Evolutionary conservation across 2,888 invertebrate species (phyloP).

Genomic region (Polydrusus pterygomalis): DNA sequence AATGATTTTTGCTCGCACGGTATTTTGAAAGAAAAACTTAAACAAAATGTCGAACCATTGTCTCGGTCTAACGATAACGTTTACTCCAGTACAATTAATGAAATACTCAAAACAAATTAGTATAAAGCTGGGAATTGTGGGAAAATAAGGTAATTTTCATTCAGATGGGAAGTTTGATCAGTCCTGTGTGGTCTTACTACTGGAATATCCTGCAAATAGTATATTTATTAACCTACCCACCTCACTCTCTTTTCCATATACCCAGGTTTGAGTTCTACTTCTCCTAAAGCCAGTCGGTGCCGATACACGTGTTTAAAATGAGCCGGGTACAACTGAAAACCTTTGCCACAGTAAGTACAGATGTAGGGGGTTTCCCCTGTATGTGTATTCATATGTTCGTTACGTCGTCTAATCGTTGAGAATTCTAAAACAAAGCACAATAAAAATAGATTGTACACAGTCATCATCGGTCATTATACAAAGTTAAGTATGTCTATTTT

Average conservation of each 20-base stretch:
- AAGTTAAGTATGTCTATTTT: no score
- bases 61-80: no score
- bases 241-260: slow-evolving; percentile 59
- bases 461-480: no score
- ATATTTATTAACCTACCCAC: slow-evolving; percentile 20
- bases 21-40: no score
- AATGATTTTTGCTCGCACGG: no score
- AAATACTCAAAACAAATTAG: no score
- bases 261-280: slow-evolving; percentile 57
- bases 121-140: no score
- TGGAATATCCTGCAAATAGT: neutral
- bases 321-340: slow-evolving; percentile 56
- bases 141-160: no score
- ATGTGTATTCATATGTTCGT: slow-evolving; percentile 59
- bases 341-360: slow-evolving; percentile 57
- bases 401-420: slow-evolving; percentile 55
- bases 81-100: no score
- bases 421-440: slow-evolving; percentile 46
- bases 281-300: slow-evolving; percentile 53
- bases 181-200: no score
- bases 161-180: no score
- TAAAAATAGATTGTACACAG: neutral
- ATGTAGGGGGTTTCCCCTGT: slow-evolving; percentile 58
- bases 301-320: slow-evolving; percentile 57
- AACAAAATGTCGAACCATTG: no score